Evolutionary conservation across 2,888 invertebrate genomes (phyloP), one percentile per base, ranked within the genome.

Genomic region (Tryphoninae sp.): DNA sequence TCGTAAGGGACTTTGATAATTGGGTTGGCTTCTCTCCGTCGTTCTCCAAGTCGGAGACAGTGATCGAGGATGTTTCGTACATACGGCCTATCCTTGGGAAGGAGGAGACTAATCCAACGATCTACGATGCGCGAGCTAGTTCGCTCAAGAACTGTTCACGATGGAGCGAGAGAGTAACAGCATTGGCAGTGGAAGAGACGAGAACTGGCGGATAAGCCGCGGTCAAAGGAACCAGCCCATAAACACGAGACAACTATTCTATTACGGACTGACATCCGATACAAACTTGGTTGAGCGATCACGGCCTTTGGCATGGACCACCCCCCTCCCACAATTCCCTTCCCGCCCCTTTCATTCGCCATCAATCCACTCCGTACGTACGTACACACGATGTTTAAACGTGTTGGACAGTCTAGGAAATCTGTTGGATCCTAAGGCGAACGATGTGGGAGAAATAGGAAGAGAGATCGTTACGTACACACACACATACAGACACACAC

Each of bases 251-350:
- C 87, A 88, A 91, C 90, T 90, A 90, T 91, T 91, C 90, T 89
- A 89, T 91, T 90, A 91, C 89, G 86, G 83, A 87, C 89, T 89
- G 91, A 90, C 91, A 90, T 91, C 87, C 88, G 91, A 91, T 91
- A 89, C 90, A 90, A 91, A 89, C 87, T 91, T 88, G 89, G 86
- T 84, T 88, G 89, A 89, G 88, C 87, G 89, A 90, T 90, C 90
- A 87, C 87, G 88, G 87, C 87, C 86, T 88, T 87, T 85, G 86
- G 81, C 84, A 83, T 83, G 84, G 84, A 84, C 86, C 85, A 84
- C 84, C 84, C 84, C 84, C 84, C 86, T 85, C 85, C 19, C 19
- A 19, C 19, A 19, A 19, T 19, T 19, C 19, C 83, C 83, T 67
- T n/a, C 16, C 40, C 33, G 19, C 6, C 19, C 51, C 49, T 83